phyloP scores from a whole-genome alignment of 2,888 invertebrate species.

The Cheilosia vernalis region DNA sequence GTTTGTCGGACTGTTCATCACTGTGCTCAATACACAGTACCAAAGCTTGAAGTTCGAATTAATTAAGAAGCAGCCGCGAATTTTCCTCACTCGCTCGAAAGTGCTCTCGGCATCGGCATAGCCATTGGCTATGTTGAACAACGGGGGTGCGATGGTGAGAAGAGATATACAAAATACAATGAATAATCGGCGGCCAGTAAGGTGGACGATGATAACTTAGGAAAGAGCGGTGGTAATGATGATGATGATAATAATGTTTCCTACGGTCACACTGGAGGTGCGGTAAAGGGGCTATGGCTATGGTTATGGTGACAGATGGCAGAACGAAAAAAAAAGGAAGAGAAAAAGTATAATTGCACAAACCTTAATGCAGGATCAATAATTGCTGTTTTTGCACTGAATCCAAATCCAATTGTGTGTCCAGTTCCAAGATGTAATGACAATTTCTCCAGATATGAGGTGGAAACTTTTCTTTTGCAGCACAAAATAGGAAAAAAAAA shows the following conservation, averaged over 20 bases:
- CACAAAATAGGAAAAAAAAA: slow-evolving; percentile 6
- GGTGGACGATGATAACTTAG: slow-evolving; percentile 47
- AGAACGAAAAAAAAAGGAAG: slow-evolving; percentile 3
- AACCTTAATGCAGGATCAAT: slow-evolving; percentile 74
- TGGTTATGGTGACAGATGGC: slow-evolving; percentile 55
- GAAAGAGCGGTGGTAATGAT: slow-evolving; percentile 21
- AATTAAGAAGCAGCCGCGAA: slow-evolving; percentile 78
- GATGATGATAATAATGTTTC: slow-evolving; percentile 1
- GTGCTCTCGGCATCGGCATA: slow-evolving; percentile 12
- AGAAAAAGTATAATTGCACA: slow-evolving; percentile 61
- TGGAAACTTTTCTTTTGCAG: slow-evolving; percentile 35
- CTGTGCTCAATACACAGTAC: slow-evolving; percentile 43
- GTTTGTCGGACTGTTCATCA: slow-evolving; percentile 5
- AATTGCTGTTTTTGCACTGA: slow-evolving; percentile 43
- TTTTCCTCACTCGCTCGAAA: slow-evolving; percentile 58
- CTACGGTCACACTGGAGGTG: slow-evolving; percentile 17
- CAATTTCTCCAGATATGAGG: slow-evolving; percentile 9
- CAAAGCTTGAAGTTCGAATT: slow-evolving; percentile 81
- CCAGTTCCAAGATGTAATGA: slow-evolving; percentile 7
- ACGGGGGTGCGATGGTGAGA: slow-evolving; percentile 42
- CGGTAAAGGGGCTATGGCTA: not conserved
- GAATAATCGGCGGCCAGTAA: slow-evolving; percentile 47
- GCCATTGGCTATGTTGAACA: slow-evolving; percentile 1
- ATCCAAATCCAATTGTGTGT: slow-evolving; percentile 25
- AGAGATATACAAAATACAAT: slow-evolving; percentile 32